phyloP scores from a whole-genome alignment of 2,888 invertebrate species.

The Trachelus stipa region DNA sequence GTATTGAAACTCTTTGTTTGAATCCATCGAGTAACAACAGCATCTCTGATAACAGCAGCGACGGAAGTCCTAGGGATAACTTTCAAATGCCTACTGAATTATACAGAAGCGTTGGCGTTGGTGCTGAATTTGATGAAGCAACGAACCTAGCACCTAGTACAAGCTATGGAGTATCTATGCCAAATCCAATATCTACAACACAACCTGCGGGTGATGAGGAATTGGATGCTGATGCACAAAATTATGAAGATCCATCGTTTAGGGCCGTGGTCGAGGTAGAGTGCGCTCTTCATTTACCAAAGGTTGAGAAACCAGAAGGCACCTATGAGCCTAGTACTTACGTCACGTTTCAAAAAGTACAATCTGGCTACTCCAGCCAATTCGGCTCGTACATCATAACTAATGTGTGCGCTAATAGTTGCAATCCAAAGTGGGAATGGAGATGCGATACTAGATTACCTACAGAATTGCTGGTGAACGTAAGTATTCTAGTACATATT shows the following conservation, averaged over 20 bases:
- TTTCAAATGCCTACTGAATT: constrained; percentile 50
- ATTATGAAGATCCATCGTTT: constrained; percentile 52
- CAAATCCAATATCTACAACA: constrained; percentile 15
- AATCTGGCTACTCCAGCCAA: constrained; percentile 33
- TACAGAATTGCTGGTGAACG: constrained; percentile 69
- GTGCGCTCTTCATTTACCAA: constrained; percentile 71
- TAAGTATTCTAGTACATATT: constrained; percentile 56
- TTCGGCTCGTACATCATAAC: constrained; percentile 67
- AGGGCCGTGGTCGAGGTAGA: constrained; percentile 70
- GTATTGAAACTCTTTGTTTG: constrained; percentile 34
- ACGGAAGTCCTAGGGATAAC: constrained; percentile 45
- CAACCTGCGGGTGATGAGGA: constrained; percentile 25
- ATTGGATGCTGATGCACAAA: constrained; percentile 26
- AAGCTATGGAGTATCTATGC: constrained; percentile 18
- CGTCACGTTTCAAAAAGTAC: constrained; percentile 71
- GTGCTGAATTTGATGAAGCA: constrained; percentile 57
- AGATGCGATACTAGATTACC: constrained; percentile 68
- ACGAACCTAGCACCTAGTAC: constrained; percentile 35
- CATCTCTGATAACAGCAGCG: constrained; percentile 49
- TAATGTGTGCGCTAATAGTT: constrained; percentile 68
- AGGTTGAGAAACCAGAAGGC: constrained; percentile 59
- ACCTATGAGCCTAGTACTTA: constrained; percentile 71
- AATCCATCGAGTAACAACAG: constrained; percentile 41
- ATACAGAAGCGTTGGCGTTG: constrained; percentile 60
- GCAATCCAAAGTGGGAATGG: constrained; percentile 71